phyloP scores from a whole-genome alignment of 2,797 vertebrate species.

The Limnodromus scolopaceus region DNA sequence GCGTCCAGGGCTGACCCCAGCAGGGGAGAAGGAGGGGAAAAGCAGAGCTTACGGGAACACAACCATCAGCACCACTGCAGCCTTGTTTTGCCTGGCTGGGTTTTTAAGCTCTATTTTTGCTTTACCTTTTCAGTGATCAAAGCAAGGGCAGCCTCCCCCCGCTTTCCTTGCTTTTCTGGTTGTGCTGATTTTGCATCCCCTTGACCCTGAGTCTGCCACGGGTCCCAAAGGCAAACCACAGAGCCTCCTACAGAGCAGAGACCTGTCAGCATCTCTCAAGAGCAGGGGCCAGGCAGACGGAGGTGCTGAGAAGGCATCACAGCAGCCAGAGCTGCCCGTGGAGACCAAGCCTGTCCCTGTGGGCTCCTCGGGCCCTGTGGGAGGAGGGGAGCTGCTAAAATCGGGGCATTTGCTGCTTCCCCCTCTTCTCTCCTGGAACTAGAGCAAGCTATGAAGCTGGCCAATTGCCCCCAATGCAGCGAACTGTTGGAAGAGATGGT shows the following conservation, averaged over 20 bases:
- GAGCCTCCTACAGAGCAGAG: not conserved
- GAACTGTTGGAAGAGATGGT: not conserved
- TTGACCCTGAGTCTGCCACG: not conserved
- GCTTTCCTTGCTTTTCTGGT: not conserved
- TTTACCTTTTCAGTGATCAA: slow-evolving; percentile 61
- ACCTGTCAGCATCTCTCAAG: slow-evolving; percentile 49
- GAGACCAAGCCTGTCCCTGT: not conserved
- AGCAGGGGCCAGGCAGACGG: slow-evolving; percentile 7
- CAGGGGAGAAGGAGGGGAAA: not conserved
- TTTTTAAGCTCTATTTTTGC: slow-evolving; percentile 64
- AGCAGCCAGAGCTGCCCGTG: not conserved
- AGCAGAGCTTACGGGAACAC: not conserved
- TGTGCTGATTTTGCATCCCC: slow-evolving; percentile 24
- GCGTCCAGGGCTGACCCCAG: not conserved
- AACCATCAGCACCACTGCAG: slow-evolving; percentile 25
- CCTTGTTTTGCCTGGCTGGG: slow-evolving; percentile 45
- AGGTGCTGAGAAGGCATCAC: slow-evolving; percentile 44
- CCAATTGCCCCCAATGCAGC: not conserved
- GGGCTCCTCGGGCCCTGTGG: not conserved
- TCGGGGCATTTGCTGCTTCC: not conserved
- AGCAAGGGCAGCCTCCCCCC: slow-evolving; percentile 22
- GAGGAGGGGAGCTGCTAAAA: not conserved
- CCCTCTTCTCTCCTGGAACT: not conserved
- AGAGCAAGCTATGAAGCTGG: not conserved
- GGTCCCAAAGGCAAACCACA: slow-evolving; percentile 11